These are phyloP conservation scores for Andrena bucephala DNA, from an alignment of 2,888 invertebrate genomes.

Conservation along the genomic window DNA sequence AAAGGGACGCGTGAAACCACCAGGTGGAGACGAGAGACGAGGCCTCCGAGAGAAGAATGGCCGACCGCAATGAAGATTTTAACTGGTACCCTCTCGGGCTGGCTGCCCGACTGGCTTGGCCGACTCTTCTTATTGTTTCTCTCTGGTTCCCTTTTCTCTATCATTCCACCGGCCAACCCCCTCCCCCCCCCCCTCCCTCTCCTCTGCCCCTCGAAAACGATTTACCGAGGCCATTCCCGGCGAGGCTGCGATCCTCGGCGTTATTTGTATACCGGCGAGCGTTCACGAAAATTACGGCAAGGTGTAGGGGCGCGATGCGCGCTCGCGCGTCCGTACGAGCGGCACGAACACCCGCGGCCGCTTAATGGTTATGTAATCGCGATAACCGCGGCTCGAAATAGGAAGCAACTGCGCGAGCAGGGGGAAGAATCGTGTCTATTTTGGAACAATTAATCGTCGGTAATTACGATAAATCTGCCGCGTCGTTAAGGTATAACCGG, in stretches of 20 bases:
- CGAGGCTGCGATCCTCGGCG: conserved; percentile 52
- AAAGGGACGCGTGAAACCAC: conserved; percentile 49
- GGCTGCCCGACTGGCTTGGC: conserved; percentile 46
- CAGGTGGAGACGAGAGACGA: conserved; percentile 70
- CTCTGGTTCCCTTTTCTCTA: conserved; percentile 41
- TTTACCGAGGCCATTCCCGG: conserved; percentile 67
- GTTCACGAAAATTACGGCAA: conserved; percentile 55
- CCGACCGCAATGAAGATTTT: conserved; percentile 84
- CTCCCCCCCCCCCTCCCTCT: not conserved
- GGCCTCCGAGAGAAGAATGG: conserved; percentile 79
- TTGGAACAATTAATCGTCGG: conserved; percentile 58
- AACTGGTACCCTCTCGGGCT: conserved; percentile 78
- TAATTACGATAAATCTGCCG: conserved; percentile 54
- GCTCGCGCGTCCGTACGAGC: not conserved
- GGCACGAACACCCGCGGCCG: conserved; percentile 4
- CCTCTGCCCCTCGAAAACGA: conserved; percentile 59
- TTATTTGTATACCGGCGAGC: conserved; percentile 62
- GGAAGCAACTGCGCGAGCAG: conserved; percentile 41
- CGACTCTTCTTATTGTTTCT: conserved; percentile 67
- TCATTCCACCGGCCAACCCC: conserved; percentile 8
- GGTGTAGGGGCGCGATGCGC: conserved; percentile 26
- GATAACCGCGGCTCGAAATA: conserved; percentile 52
- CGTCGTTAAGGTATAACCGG: conserved; percentile 43
- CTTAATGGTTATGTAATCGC: conserved; percentile 54
- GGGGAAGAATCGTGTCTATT: conserved; percentile 54